Base-by-base conservation (phyloP, 2,797 vertebrate genomes). In the Amazonetta brasiliensis region DNA sequence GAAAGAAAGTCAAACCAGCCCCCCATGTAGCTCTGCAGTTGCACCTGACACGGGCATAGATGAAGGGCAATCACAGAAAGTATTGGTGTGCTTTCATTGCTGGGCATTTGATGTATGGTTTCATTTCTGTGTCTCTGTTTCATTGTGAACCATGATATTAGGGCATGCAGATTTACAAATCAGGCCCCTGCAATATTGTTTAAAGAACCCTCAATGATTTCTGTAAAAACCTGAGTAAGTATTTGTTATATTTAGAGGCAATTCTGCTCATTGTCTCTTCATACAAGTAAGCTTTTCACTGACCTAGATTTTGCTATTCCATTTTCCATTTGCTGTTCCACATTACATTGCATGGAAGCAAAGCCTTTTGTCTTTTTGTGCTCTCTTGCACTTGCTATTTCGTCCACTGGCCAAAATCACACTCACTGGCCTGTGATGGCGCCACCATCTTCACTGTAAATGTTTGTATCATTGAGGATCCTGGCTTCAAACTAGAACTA, bases 161-260 rank as follows among this genome's bases (percentile, higher is more conserved):
- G 54, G 55, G 12, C 66, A 55, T 14, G 33, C 28, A 58, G 60
- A n/a, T 89, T 87, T 80, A 43, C 28, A 72, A 77, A 89, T 74
- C 15, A 7, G 44, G 17, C 22, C 58, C 56, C 1, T 2, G 58
- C 26, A 63, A 60, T 77, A 77, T 22, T 62, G n/a, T 81, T 85
- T 75, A 83, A 96, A 95, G 75, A 92, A 87, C 81, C 21, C 72
- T 93, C 89, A 43, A 44, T 69, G 48, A 74, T 89, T 85, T 92
- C 0, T 0, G 50, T 90, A 92, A 94, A 96, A 95, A 89, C 86
- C 94, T 92, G 91, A 94, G 87, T 92, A 96, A 95, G 92, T 95
- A 89, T 90, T 89, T 95, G 60, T 94, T 96, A 92, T 90, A 94
- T 97, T 96, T 96, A 93, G 95, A 95, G 86, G 56, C 94, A 89